Evolutionary conservation across 2,888 invertebrate species (phyloP).

Genomic region (Spisula subtruncata): DNA sequence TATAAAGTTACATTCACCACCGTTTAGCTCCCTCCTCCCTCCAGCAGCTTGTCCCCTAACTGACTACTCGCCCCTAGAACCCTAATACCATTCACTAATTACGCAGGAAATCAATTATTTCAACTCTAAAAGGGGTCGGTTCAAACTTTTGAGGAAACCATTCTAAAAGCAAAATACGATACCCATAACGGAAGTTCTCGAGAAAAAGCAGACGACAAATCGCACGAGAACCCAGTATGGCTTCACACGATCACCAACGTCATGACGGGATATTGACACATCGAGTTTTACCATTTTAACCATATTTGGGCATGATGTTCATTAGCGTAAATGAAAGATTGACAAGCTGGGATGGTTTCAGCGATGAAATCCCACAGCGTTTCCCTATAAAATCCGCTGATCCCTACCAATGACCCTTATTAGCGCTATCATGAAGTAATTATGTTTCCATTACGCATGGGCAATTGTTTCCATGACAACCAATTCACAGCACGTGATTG

Average conservation of each 20-base stretch:
- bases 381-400: constrained; percentile 28
- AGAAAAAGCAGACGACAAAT: not conserved
- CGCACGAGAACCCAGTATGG: not conserved
- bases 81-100: not conserved
- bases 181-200: not conserved
- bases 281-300: constrained; percentile 5
- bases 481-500: constrained; percentile 60
- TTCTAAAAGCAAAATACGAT: not conserved
- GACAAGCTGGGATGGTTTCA: constrained; percentile 19
- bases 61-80: not conserved
- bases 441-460: constrained; percentile 63
- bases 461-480: constrained; percentile 60
- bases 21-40: not conserved
- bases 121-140: not conserved
- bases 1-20: not conserved
- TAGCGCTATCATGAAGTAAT: constrained; percentile 49
- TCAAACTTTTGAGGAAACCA: not conserved
- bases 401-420: constrained; percentile 49
- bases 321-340: constrained; percentile 29
- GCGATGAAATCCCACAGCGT: constrained; percentile 46
- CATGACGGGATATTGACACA: constrained; percentile 8
- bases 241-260: not conserved
- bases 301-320: constrained; percentile 38
- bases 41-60: not conserved
- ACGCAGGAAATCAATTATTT: not conserved